phyloP scores from a whole-genome alignment of 2,113 vertebrate species.

The Silurus asotus region DNA sequence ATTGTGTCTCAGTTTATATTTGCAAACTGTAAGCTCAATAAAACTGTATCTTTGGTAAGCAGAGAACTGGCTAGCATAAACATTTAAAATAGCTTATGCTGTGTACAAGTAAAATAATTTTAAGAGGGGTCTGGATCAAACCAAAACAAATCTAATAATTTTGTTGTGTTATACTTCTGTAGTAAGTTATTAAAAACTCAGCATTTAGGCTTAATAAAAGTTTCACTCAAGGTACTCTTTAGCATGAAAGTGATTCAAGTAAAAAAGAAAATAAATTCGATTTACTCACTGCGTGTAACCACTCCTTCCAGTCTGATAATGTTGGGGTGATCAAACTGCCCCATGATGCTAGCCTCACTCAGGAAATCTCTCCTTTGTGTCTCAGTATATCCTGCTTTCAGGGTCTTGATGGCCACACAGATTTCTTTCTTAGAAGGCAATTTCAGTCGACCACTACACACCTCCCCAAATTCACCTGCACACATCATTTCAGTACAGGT shows the following conservation, averaged over 20 bases:
- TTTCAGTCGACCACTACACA: slow-evolving; percentile 92
- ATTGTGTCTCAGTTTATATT: slow-evolving; percentile 40
- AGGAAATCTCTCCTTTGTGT: slow-evolving; percentile 95
- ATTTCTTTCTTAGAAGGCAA: slow-evolving; percentile 97
- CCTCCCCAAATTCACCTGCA: slow-evolving; percentile 95
- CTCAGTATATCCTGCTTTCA: slow-evolving; percentile 95
- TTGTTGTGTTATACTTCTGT: background rate
- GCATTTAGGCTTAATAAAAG: background rate
- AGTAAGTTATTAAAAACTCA: slow-evolving; percentile 5
- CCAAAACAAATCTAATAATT: background rate
- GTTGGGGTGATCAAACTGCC: slow-evolving; percentile 97
- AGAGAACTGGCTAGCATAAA: slow-evolving; percentile 32
- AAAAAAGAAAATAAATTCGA: background rate
- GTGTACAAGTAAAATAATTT: slow-evolving; percentile 13
- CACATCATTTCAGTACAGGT: background rate
- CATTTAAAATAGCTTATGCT: slow-evolving; percentile 34
- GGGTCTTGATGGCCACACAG: slow-evolving; percentile 95
- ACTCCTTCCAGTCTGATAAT: slow-evolving; percentile 96
- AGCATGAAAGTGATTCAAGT: slow-evolving; percentile 1
- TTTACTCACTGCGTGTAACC: slow-evolving; percentile 92
- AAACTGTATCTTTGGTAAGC: slow-evolving; percentile 37
- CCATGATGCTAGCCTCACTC: slow-evolving; percentile 97
- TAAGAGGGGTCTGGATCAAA: slow-evolving; percentile 20
- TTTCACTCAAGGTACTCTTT: slow-evolving; percentile 14
- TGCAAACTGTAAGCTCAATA: slow-evolving; percentile 45